Conservation (phyloP, 2,888 invertebrate genomes). For the Tanypteryx hageni region DNA sequence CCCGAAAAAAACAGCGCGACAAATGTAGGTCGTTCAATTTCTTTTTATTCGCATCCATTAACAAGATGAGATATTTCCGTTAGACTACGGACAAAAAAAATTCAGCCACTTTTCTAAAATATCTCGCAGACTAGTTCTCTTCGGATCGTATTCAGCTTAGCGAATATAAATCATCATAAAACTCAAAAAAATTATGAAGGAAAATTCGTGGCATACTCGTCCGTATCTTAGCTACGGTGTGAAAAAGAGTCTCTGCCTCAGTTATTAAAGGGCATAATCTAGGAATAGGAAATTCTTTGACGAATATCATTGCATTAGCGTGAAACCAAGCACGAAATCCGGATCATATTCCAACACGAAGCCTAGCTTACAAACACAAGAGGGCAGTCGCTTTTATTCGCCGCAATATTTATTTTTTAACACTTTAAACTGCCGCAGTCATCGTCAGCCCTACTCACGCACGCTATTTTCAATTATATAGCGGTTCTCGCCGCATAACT, state of each 20-base stretch:
- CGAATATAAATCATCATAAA: background rate
- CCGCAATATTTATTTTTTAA: too few relatives aligned
- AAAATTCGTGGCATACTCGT: background rate
- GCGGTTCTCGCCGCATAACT: too few relatives aligned
- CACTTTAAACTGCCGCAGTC: too few relatives aligned
- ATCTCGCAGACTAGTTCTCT: background rate
- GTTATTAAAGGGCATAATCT: background rate
- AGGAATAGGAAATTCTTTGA: constrained; percentile 14
- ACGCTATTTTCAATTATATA: too few relatives aligned
- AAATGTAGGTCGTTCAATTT: background rate
- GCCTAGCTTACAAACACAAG: background rate
- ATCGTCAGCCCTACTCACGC: too few relatives aligned
- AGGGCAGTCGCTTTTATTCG: too few relatives aligned
- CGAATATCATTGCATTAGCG: background rate
- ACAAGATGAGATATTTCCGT: background rate
- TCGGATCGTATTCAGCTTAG: background rate
- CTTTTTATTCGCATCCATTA: background rate
- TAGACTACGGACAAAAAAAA: background rate
- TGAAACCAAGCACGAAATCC: constrained; percentile 9
- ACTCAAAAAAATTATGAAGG: background rate
- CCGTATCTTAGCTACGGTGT: background rate
- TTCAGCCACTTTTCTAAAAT: background rate
- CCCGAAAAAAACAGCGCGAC: too few relatives aligned
- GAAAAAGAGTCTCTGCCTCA: constrained; percentile 2
- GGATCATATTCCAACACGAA: background rate